Evolutionary conservation across 2,113 vertebrate species (phyloP).

Genomic region (Pelodiscus sinensis): DNA sequence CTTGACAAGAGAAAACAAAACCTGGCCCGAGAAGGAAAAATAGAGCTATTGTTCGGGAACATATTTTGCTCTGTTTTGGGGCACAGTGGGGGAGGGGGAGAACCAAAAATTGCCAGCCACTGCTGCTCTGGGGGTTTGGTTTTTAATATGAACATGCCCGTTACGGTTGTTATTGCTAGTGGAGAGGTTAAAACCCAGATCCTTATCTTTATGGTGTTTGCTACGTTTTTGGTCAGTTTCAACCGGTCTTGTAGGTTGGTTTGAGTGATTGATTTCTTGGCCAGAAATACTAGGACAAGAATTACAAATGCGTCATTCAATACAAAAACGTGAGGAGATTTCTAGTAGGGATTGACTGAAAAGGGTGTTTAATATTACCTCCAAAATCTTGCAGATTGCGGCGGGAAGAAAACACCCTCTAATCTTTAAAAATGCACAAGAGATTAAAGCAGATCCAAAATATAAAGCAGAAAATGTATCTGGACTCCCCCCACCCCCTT

Average conservation of each 20-base stretch:
- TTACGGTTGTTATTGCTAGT: neutral
- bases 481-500: neutral
- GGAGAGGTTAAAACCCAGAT: neutral
- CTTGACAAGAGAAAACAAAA: neutral
- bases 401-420: accelerated
- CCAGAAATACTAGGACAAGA: neutral
- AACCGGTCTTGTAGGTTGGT: neutral
- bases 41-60: neutral
- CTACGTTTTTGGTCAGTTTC: neutral
- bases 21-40: neutral
- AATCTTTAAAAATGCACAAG: constrained; percentile 21
- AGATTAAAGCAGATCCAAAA: neutral
- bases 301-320: neutral
- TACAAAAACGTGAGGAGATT: neutral
- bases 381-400: neutral
- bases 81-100: no score
- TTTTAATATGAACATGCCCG: neutral
- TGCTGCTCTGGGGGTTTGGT: neutral
- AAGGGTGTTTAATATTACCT: neutral
- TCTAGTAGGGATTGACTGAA: neutral
- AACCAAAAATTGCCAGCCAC: no score
- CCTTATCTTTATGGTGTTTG: neutral
- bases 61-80: neutral
- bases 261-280: neutral
- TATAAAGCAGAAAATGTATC: constrained; percentile 2